A percentile compares a stretch with the other conserved stretches of the same genome.
These are phyloP conservation scores for Pterobdella sp. DNA, from an alignment of 2,888 invertebrate genomes.

Conservation along the genomic window DNA sequence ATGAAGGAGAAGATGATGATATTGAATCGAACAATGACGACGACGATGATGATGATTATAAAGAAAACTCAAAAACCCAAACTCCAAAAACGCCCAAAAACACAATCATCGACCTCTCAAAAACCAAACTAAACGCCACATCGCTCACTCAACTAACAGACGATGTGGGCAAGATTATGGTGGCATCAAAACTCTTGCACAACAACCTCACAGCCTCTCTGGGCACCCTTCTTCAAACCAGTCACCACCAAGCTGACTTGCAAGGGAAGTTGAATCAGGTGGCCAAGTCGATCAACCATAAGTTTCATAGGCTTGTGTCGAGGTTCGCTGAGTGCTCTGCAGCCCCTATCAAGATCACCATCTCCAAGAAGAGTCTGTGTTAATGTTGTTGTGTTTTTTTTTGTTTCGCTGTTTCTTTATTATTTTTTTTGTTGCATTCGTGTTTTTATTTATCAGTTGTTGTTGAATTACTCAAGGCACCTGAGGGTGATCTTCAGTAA, in stretches of 20 bases:
- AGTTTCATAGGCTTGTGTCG: neutral
- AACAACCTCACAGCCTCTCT: constrained; percentile 9
- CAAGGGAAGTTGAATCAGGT: neutral
- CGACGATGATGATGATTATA: neutral
- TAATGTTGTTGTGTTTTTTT: too few species aligned
- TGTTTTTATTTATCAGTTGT: neutral
- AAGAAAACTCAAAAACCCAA: neutral
- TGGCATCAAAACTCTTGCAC: neutral
- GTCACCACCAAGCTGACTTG: neutral
- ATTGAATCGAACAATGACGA: constrained; percentile 15
- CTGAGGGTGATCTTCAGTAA: too few species aligned
- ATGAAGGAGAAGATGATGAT: neutral
- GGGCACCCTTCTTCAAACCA: neutral
- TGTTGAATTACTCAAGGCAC: too few species aligned
- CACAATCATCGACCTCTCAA: neutral
- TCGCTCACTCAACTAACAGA: neutral
- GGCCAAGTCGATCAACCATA: neutral
- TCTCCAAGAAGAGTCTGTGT: constrained; percentile 18
- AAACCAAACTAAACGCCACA: neutral
- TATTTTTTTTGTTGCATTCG: neutral
- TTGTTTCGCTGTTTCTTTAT: neutral
- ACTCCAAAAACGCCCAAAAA: neutral
- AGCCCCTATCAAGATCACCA: constrained; percentile 23
- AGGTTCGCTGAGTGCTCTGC: neutral
- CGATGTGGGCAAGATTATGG: neutral